These are phyloP conservation scores for Lasioglossum figueresi DNA, from an alignment of 2,888 invertebrate genomes.

Conservation along the genomic window DNA sequence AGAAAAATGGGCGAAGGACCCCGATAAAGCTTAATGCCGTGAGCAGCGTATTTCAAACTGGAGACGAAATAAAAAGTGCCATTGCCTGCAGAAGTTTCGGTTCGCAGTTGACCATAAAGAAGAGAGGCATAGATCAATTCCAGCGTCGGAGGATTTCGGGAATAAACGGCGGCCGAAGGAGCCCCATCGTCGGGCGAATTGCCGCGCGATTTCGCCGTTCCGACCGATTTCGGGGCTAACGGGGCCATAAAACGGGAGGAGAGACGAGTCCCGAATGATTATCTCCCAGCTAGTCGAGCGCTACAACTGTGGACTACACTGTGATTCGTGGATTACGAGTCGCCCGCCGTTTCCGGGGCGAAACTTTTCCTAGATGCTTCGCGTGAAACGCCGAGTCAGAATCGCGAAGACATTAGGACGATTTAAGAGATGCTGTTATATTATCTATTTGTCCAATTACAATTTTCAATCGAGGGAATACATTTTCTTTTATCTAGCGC, in stretches of 20 bases:
- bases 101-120: background rate
- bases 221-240: constrained; percentile 15
- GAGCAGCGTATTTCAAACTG: background rate
- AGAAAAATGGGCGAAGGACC: background rate
- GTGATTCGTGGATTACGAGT: constrained; percentile 33
- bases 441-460: too few species aligned
- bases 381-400: constrained; percentile 7
- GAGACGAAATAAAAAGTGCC: background rate
- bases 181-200: background rate
- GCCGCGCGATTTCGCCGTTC: constrained; percentile 5
- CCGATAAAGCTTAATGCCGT: background rate
- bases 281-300: background rate
- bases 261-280: constrained; percentile 28
- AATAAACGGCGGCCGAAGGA: background rate
- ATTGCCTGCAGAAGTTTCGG: constrained; percentile 2
- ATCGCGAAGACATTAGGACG: too few species aligned
- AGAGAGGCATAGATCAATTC: background rate
- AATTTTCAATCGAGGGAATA: too few species aligned
- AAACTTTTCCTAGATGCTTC: constrained; percentile 33
- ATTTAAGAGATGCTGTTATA: too few species aligned
- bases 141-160: background rate
- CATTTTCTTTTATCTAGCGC: too few species aligned
- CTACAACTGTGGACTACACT: too few species aligned
- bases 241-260: constrained; percentile 25
- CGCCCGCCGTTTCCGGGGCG: constrained; percentile 22